A percentile compares a stretch with the other conserved stretches of the same genome.
Evolutionary conservation across 2,888 invertebrate genomes (phyloP).

Genomic region (Willowsia nigromaculata): DNA sequence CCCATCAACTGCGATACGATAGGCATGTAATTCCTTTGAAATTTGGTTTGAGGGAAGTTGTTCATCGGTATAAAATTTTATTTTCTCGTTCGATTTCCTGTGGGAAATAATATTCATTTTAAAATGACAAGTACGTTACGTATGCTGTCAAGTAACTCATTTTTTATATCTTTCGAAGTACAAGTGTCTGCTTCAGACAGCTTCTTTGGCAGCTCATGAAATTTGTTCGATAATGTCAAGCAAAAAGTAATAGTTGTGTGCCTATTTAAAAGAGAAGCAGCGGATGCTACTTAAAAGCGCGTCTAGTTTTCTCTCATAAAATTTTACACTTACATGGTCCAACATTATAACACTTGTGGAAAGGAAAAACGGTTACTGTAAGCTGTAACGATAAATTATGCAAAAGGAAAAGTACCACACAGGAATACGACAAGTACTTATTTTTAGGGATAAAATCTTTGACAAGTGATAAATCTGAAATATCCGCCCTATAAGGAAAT

Average conservation of each 20-base stretch:
- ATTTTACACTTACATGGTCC: too few species aligned
- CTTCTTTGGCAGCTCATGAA: neutral
- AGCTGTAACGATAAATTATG: too few species aligned
- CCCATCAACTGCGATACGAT: too few species aligned
- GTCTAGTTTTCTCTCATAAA: too few species aligned
- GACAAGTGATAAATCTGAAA: conserved; percentile 6
- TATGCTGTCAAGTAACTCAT: neutral
- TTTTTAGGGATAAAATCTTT: neutral
- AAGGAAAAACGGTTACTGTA: too few species aligned
- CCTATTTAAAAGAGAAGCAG: too few species aligned
- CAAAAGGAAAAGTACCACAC: neutral
- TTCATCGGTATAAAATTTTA: neutral
- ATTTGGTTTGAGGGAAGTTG: too few species aligned
- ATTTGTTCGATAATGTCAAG: neutral
- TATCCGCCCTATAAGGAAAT: neutral
- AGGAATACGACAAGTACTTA: neutral
- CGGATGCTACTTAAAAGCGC: too few species aligned
- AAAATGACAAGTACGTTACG: neutral
- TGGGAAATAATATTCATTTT: neutral
- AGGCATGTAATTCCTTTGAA: too few species aligned
- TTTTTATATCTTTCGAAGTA: neutral
- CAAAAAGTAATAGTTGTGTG: too few species aligned
- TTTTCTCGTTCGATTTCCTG: neutral
- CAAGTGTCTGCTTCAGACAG: neutral
- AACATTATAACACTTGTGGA: too few species aligned